Percentiles rank a stretch among this genome's conserved stretches.
phyloP scores from a whole-genome alignment of 2,888 invertebrate species.

The Saturnia japonica region DNA sequence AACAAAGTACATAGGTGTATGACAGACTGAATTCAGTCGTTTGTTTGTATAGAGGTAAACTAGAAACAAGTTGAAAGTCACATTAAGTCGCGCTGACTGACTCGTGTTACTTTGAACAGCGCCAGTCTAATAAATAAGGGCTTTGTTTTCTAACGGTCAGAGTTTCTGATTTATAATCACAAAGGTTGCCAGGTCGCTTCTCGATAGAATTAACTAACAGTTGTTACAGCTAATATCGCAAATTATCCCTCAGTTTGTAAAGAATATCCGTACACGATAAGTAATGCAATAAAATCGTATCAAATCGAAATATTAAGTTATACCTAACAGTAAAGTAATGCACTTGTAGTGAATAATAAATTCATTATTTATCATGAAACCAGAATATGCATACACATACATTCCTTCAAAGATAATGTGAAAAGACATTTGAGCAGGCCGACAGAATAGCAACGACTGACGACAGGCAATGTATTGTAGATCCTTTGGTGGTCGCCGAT shows the following conservation, averaged over 20 bases:
- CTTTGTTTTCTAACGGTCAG: not conserved
- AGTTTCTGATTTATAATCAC: not conserved
- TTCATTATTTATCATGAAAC: too few relatives aligned
- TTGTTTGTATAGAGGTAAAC: constrained; percentile 23
- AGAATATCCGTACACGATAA: not conserved
- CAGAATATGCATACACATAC: too few relatives aligned
- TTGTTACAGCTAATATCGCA: not conserved
- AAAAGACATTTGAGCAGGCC: too few relatives aligned
- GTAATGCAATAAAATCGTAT: not conserved
- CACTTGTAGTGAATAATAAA: too few relatives aligned
- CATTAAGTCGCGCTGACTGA: constrained; percentile 6
- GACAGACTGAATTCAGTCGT: not conserved
- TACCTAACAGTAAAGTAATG: not conserved
- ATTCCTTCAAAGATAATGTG: too few relatives aligned
- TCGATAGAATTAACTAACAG: not conserved
- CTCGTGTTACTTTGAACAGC: not conserved
- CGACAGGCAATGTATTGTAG: too few relatives aligned
- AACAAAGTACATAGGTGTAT: not conserved
- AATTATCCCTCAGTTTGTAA: not conserved
- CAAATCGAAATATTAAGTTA: not conserved
- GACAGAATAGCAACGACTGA: too few relatives aligned
- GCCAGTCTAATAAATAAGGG: not conserved
- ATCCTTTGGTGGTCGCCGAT: too few relatives aligned
- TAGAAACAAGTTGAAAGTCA: constrained; percentile 5
- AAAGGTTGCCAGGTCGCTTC: too few relatives aligned